Evolutionary conservation across 2,888 invertebrate species (phyloP).

Genomic region (Patella ulyssiponensis): DNA sequence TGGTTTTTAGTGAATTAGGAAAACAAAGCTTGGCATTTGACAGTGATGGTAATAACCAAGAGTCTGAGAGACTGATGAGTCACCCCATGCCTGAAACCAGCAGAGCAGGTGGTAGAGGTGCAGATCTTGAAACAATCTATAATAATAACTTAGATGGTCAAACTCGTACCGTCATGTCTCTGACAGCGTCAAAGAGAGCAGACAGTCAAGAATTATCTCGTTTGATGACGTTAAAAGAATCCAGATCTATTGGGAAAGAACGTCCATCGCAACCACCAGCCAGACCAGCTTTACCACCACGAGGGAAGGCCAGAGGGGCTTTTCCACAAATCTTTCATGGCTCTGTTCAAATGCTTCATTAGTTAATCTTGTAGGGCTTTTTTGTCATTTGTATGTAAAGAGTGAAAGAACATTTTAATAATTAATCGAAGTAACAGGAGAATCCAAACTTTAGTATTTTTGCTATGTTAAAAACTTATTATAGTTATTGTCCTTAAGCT

Average conservation of each 20-base stretch:
- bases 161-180: background rate
- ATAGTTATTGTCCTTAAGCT: too few species aligned
- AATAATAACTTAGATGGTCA: background rate
- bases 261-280: background rate
- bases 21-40: constrained; percentile 15
- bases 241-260: background rate
- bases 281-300: background rate
- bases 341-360: background rate
- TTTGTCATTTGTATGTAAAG: too few species aligned
- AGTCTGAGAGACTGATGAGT: background rate
- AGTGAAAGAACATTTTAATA: too few species aligned
- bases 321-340: background rate
- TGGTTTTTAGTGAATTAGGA: constrained; percentile 61
- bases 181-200: background rate
- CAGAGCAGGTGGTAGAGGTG: background rate
- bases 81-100: constrained; percentile 28
- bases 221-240: background rate
- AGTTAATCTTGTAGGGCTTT: background rate
- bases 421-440: too few species aligned
- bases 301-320: background rate
- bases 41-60: background rate
- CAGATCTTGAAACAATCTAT: background rate
- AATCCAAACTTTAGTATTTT: too few species aligned
- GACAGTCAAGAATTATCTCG: background rate
- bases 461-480: too few species aligned